Base-by-base conservation (phyloP, 2,797 vertebrate genomes). In the Brachymystax lenok region DNA sequence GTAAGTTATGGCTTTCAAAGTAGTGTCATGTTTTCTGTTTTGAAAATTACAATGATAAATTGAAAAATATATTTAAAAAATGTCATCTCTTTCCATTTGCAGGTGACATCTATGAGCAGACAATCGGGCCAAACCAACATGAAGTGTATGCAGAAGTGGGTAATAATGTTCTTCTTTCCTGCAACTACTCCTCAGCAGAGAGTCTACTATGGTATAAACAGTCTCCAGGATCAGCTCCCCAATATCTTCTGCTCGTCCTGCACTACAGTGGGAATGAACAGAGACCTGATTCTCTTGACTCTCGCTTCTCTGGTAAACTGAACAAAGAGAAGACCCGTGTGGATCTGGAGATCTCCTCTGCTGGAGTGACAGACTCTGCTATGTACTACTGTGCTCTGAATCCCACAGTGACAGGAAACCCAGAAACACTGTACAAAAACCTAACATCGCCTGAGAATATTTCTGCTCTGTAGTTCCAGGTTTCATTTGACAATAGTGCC, bases 101-200 rank as follows among this genome's bases (percentile, higher is more conserved):
- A 79, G 74, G 12, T 21, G n/a, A 27, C 1, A 68, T 21, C 50
- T 54, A 28, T 33, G 79, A 73, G 2, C 69, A 77, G 40, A 74
- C 0, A 1, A 74, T 81, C 28, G 27, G 40, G 24, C 61, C 79
- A 67, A 64, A n/a, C 28, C 66, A 56, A 3, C 17, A 59, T 56
- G 59, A 77, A 27, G 24, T 70, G 13, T 40, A 0, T 35, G 68
- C 4, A 12, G 28, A n/a, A 51, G 72, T 68, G 1, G 35, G 35
- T 21, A 21, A 64, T 19, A 74, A 21, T 52, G 66, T 79, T 19
- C 71, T 27, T 13, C 28, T 82, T 33, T 82, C 75, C 50, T 82
- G 81, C 56, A 77, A 19, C 59, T 82, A 79, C 61, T 79, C 74
- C 1, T 71, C 77, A 33, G 71, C 61, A 2, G 0, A 12, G 1